Evolutionary conservation across 2,888 invertebrate species (phyloP), one percentile per base, ranked within the genome.

Genomic region (Adelphocoris suturalis): DNA sequence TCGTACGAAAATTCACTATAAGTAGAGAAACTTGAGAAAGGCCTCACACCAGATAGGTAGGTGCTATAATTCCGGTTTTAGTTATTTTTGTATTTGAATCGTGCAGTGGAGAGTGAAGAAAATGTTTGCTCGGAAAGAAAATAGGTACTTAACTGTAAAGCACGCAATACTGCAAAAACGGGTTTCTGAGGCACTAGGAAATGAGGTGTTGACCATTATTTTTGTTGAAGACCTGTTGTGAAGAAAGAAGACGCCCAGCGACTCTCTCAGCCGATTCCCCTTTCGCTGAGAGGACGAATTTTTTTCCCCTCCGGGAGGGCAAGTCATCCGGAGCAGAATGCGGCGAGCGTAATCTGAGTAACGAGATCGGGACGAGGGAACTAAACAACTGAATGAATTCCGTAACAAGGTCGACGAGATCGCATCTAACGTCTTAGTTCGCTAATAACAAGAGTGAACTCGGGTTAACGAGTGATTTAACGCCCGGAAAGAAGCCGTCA

Each of bases 361-460:
- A 78, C 46, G 78, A 78, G 78, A 78, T 78, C 78, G 19, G 78
- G 46, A 47, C 46, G 68, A 23, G 23, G 68, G 68, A 68, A 47
- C 47, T 47, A 16, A 19, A 78, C 78, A 47, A 78, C 78, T 78
- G 78, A 78, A 78, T 78, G 78, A 78, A 47, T 78, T 78, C 78
- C 78, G 46, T 78, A 78, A 78, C 78, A 78, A 78, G 78, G 78
- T 78, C 78, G 78, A 46, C n/a, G 68, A 46, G 78, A 78, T 78
- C 46, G 37, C 37, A 78, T 78, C 78, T 47, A 19, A 78, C 78
- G 46, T 78, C 78, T 68, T 23, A 37, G 23, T 68, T 68, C 19
- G 68, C 78, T 47, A 19, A 78, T 78, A 78, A 78, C 16, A 9
- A n/a, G 37, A 37, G 78, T 78, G 46, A 16, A 47, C 37, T 46